Conservation (phyloP, 2,797 vertebrate species). For the Sebastes minor region DNA sequence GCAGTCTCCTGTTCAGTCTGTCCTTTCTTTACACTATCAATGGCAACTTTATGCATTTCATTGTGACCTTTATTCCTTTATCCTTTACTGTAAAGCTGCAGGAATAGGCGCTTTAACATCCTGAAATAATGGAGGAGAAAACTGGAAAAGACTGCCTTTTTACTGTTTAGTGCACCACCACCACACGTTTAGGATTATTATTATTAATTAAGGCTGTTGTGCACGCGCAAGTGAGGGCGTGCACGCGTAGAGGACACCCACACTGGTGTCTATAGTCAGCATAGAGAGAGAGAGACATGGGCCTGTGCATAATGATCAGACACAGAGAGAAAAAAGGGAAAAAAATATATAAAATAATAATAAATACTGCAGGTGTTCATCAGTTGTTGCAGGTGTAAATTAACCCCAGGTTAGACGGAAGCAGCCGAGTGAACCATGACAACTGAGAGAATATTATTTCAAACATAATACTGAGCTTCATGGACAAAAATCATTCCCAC, state of each 20-base stretch:
- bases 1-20: background rate
- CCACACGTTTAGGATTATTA: background rate
- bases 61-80: background rate
- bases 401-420: background rate
- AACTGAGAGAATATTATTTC: background rate
- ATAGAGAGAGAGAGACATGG: conserved; percentile 25
- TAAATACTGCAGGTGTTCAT: background rate
- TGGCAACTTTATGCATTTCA: background rate
- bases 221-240: too few species aligned
- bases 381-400: background rate
- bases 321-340: background rate
- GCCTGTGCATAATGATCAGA: conserved; percentile 43
- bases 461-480: background rate
- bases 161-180: background rate
- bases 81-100: background rate
- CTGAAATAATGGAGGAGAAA: background rate
- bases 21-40: background rate
- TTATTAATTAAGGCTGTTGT: conserved; percentile 17
- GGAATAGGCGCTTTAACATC: background rate
- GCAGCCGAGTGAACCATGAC: background rate
- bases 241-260: conserved; percentile 54
- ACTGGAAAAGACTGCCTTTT: background rate
- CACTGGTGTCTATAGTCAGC: conserved; percentile 35
- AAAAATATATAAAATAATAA: background rate
- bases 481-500: background rate